Base-by-base conservation (phyloP, 2,797 vertebrate genomes). In the Muscicapa comitata region DNA sequence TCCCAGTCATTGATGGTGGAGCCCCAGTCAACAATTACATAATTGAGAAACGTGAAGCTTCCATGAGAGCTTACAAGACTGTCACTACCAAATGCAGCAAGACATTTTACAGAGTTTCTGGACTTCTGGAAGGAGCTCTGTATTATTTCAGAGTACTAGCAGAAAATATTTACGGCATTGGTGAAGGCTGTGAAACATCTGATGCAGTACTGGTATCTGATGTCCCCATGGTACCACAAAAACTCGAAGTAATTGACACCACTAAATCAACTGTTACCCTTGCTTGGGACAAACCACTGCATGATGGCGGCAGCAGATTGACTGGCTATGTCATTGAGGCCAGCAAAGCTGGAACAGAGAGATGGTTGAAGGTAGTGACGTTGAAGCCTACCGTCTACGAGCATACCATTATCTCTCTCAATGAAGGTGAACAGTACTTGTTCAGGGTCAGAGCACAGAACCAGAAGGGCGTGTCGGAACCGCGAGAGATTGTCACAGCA, bases 51-150 rank as follows among this genome's bases (percentile, higher is more conserved):
- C 99, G 99, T 54, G 99, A 99, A 93, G 99, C 99, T 48, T 98
- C 99, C 57, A 99, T 99, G 99, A 99, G 99, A 98, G 99, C 99
- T 86, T 99, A 99, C 97, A 99, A 99, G 97, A 99, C 99, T 7
- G 98, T 99, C 80, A 99, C 99, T 48, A 98, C 98, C 67, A 99
- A 99, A 97, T 99, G 99, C 95, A 99, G 96, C 96, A 99, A 99
- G 97, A 99, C 99, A 21, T 98, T 99, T 82, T 99, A 98, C 94
- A 99, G 99, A 97, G 98, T 99, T 21, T 98, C 98, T 40, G 98
- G 98, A 86, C 98, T 99, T 79, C 96, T 98, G 90, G 99, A 99
- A 97, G 99, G 99, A 96, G 98, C 98, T 97, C 97, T 99, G 70
- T 99, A 99, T 97, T 99, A 99, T 96, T 99, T 99, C 98, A 98